Conservation (phyloP, 2,888 invertebrate genomes). For the Drepanosiphum platanoidis region DNA sequence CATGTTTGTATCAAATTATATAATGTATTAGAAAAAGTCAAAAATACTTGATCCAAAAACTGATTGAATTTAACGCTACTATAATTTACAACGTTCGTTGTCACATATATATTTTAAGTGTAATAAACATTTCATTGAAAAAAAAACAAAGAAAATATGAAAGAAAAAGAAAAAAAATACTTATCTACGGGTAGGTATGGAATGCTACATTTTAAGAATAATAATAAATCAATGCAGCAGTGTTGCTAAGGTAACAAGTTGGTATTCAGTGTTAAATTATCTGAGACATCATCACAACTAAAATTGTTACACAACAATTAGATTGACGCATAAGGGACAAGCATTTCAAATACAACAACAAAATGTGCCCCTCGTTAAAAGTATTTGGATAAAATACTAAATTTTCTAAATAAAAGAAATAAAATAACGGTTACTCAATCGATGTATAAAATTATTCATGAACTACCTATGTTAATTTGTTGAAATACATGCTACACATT, state of each 20-base stretch:
- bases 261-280: neutral
- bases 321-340: neutral
- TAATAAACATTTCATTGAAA: neutral
- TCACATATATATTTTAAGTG: neutral
- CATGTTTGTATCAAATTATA: neutral
- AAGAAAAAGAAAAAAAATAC: neutral
- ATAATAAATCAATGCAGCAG: neutral
- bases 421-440: neutral
- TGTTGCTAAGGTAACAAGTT: neutral
- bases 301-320: neutral
- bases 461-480: neutral
- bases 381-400: neutral
- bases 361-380: neutral
- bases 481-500: neutral
- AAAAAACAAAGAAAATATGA: neutral
- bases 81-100: neutral
- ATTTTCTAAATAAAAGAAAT: neutral
- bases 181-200: no score
- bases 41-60: neutral
- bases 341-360: neutral
- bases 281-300: neutral
- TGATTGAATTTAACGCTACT: neutral
- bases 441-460: neutral
- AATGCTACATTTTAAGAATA: neutral
- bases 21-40: neutral